phyloP scores from a whole-genome alignment of 2,888 invertebrate genomes.

The Marronus borbonicus region DNA sequence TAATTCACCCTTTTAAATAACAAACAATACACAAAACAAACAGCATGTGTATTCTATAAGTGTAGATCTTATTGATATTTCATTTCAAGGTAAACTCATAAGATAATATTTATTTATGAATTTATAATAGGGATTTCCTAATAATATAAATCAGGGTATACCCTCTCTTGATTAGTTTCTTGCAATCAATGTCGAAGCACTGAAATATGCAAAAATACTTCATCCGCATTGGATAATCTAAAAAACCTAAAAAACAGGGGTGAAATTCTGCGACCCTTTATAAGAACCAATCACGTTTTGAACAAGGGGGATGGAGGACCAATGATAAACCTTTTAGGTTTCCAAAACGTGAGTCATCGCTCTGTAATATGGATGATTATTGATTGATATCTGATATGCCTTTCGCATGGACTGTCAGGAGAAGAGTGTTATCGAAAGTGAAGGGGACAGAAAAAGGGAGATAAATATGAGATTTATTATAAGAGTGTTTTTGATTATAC shows the following conservation, averaged over 20 bases:
- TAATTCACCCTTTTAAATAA: no score
- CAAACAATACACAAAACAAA: no score
- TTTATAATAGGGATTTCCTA: no score
- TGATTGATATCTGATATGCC: slow-evolving; percentile 40
- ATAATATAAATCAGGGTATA: no score
- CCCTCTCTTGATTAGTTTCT: neutral
- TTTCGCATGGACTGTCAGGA: neutral
- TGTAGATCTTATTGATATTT: no score
- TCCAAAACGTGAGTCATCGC: slow-evolving; percentile 50
- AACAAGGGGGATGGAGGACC: slow-evolving; percentile 58
- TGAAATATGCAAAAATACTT: slow-evolving; percentile 2
- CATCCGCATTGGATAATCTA: slow-evolving; percentile 61
- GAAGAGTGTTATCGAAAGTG: no score
- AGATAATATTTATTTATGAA: no score
- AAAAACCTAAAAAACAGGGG: slow-evolving; percentile 67
- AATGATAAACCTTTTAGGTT: slow-evolving; percentile 46
- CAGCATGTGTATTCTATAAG: no score
- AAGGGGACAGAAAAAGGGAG: no score
- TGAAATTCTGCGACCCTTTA: slow-evolving; percentile 64
- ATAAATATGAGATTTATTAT: neutral
- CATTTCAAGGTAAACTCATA: no score
- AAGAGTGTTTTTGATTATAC: neutral
- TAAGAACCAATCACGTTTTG: slow-evolving; percentile 64
- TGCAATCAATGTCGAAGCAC: neutral
- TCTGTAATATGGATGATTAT: slow-evolving; percentile 46